Conservation (phyloP, 2,797 vertebrate genomes). For the Eospalax fontanierii region DNA sequence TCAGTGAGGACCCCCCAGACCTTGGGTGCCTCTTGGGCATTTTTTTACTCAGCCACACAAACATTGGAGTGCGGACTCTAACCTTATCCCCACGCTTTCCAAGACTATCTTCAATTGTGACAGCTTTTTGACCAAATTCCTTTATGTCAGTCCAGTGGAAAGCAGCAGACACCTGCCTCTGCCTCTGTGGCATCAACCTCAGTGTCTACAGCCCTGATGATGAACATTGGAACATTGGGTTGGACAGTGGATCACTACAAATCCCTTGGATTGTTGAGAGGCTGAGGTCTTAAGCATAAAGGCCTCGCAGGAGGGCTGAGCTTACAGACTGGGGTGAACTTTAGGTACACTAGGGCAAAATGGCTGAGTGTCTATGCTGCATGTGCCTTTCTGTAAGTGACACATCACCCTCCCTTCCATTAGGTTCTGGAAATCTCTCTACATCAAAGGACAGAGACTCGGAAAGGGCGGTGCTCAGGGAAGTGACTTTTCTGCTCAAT, state of each 20-base stretch:
- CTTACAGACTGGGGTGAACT: rapidly evolving
- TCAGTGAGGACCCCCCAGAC: neutral
- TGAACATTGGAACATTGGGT: too few species aligned
- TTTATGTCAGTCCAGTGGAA: neutral
- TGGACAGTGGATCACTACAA: rapidly evolving
- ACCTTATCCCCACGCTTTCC: too few species aligned
- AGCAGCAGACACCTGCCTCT: neutral
- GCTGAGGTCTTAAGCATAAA: neutral
- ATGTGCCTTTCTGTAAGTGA: neutral
- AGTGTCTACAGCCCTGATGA: neutral
- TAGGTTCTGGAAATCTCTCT: conserved; percentile 41
- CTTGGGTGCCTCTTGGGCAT: rapidly evolving
- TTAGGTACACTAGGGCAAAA: neutral
- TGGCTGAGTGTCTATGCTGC: neutral
- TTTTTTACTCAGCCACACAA: rapidly evolving
- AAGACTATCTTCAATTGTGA: rapidly evolving
- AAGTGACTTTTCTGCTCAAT: conserved; percentile 70
- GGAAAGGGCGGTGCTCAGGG: neutral
- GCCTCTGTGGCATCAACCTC: neutral
- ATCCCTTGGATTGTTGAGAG: rapidly evolving
- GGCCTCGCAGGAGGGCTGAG: rapidly evolving
- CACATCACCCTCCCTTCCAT: neutral
- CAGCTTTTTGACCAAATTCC: too few species aligned
- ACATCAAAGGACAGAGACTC: neutral
- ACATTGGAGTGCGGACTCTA: too few species aligned